Evolutionary conservation across 2,113 vertebrate species (phyloP), one percentile per base, ranked within the genome.

Genomic region (Nettapus auritus): DNA sequence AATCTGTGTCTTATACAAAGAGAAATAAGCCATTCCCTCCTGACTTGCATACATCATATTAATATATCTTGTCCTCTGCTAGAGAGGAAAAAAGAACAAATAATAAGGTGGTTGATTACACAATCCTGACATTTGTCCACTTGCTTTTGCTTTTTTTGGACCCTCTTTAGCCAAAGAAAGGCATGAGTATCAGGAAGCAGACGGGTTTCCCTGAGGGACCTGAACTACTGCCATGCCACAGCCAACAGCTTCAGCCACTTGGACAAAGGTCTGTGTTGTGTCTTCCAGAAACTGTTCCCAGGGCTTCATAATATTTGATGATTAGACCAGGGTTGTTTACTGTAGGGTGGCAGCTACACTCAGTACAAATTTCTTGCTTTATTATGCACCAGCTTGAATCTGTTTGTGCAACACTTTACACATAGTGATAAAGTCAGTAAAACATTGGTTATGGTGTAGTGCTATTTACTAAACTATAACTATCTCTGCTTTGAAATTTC

Each of bases 221-320:
- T 90, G 60, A 92, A 70, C 20, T 25, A 66, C 34, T 15, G 48
- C 21, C 0, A 0, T 93, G 83, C 66, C 88, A 96, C 85, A 85
- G 85, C 67, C 92, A 97, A 44, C 63, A 78, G 48, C 93, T 89
- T 88, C 78, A 93, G 48, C 63, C 60, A 69, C 73, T 95, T 94
- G 92, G 93, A 97, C 63, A 91, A 88, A 88, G 56, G 50, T 28
- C 42, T 88, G 8, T 88, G 78, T 87, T 83, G 36, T 85, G 75
- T 77, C 89, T 92, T 97, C 91, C 88, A 92, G 93, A 97, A 95
- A 53, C 64, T 64, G 78, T 96, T 97, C 94, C 94, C 94, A 92
- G 62, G 93, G 81, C 88, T 94, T 97, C 93, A 94, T 81, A 96
- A 96, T 92, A 95, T 95, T 93, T 95, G 82, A 73, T 88, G 34